Conservation (phyloP, 2,888 invertebrate genomes). For the Catocala nupta region DNA sequence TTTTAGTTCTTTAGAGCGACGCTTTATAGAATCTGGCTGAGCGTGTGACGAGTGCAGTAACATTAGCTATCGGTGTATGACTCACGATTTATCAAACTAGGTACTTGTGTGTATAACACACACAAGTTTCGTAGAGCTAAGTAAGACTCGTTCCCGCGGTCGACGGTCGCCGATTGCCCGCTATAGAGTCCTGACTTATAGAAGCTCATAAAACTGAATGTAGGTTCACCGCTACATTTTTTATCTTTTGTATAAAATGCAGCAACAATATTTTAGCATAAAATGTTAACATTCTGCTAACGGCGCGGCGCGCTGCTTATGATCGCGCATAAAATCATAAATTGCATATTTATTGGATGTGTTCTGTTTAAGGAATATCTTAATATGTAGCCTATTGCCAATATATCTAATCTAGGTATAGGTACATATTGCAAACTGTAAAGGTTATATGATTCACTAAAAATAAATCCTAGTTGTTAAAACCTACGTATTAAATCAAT, state of each 20-base stretch:
- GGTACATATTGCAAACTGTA: too few relatives aligned
- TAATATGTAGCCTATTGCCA: too few relatives aligned
- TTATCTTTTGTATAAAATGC: slow-evolving; percentile 5
- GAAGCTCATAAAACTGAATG: slow-evolving; percentile 12
- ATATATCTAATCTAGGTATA: too few relatives aligned
- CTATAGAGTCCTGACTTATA: slow-evolving; percentile 6
- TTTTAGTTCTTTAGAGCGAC: not conserved
- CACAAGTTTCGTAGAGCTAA: slow-evolving; percentile 2
- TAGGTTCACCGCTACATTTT: slow-evolving; percentile 6
- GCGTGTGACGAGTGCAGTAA: not conserved
- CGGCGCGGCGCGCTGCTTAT: too few relatives aligned
- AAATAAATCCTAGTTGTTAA: too few relatives aligned
- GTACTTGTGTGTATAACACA: too few relatives aligned
- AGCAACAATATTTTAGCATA: slow-evolving; percentile 5
- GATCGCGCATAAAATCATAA: not conserved
- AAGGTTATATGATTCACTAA: too few relatives aligned
- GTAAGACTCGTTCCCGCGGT: not conserved
- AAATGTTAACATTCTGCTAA: slow-evolving; percentile 4
- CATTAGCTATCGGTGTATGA: too few relatives aligned
- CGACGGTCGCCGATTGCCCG: not conserved
- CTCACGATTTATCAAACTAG: too few relatives aligned
- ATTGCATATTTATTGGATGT: slow-evolving; percentile 1
- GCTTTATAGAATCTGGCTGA: not conserved
- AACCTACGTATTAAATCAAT: too few relatives aligned
- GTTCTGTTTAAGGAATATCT: not conserved